phyloP scores from a whole-genome alignment of 2,888 invertebrate genomes.

The Oscheius sp. region DNA sequence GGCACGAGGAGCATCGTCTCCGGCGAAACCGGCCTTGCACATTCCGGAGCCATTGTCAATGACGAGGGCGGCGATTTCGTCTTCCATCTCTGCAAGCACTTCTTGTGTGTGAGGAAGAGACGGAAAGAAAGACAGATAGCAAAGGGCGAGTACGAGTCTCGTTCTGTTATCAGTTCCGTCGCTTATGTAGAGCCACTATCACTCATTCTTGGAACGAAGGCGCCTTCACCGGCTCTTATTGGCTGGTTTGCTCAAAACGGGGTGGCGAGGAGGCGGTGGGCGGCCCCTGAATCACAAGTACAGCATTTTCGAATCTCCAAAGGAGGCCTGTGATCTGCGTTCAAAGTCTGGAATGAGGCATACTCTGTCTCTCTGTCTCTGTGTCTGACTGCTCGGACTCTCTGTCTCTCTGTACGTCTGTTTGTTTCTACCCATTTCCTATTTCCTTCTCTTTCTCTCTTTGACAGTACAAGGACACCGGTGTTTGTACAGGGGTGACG shows the following conservation, averaged over 20 bases:
- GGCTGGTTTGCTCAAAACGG: not conserved
- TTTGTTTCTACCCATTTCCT: not conserved
- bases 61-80: constrained; percentile 80
- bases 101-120: not conserved
- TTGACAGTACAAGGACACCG: no score
- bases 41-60: constrained; percentile 78
- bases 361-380: constrained; percentile 5
- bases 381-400: not conserved
- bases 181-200: constrained; percentile 28
- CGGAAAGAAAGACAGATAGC: not conserved
- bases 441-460: no score
- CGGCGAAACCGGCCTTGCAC: constrained; percentile 84
- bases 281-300: not conserved
- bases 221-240: constrained; percentile 2
- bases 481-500: no score
- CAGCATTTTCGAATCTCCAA: not conserved
- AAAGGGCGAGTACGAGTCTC: not conserved
- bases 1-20: constrained; percentile 83
- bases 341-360: not conserved
- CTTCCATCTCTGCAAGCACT: constrained; percentile 22
- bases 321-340: not conserved
- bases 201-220: constrained; percentile 27
- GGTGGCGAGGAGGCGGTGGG: constrained; percentile 4
- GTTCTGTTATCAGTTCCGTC: constrained; percentile 8
- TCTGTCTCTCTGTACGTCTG: constrained; percentile 8